phyloP scores from a whole-genome alignment of 2,888 invertebrate genomes.

The Drosophila atripex region DNA sequence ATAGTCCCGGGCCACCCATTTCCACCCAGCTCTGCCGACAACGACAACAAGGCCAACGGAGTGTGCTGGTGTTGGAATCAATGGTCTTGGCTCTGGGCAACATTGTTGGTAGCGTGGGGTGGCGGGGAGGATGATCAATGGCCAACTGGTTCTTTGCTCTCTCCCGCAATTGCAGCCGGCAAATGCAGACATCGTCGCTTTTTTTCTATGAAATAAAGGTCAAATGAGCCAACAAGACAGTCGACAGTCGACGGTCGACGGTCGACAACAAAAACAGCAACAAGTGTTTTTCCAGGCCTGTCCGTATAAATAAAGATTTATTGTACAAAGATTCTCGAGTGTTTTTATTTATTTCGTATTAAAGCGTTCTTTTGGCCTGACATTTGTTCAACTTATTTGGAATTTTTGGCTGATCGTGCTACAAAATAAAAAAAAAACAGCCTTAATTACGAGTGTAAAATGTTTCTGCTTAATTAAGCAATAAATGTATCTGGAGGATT shows the following conservation, averaged over 20 bases:
- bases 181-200: slow-evolving; percentile 64
- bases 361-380: slow-evolving; percentile 37
- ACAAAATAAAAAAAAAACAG: slow-evolving; percentile 9
- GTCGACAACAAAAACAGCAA: slow-evolving; percentile 39
- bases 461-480: slow-evolving; percentile 35
- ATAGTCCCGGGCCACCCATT: not conserved
- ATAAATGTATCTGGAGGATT: not conserved
- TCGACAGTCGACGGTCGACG: slow-evolving; percentile 20
- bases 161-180: slow-evolving; percentile 61
- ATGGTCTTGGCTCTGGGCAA: slow-evolving; percentile 35
- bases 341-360: slow-evolving; percentile 31
- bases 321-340: slow-evolving; percentile 49
- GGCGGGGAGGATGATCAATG: slow-evolving; percentile 41
- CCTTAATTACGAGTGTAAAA: slow-evolving; percentile 45
- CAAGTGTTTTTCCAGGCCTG: slow-evolving; percentile 64
- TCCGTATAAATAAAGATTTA: slow-evolving; percentile 63
- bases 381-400: slow-evolving; percentile 64
- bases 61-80: slow-evolving; percentile 30
- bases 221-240: slow-evolving; percentile 55
- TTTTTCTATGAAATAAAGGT: slow-evolving; percentile 68
- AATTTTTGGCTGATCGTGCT: slow-evolving; percentile 29
- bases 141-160: slow-evolving; percentile 72
- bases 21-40: slow-evolving; percentile 4
- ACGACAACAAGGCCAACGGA: slow-evolving; percentile 50
- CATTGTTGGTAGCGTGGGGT: slow-evolving; percentile 4